phyloP scores from a whole-genome alignment of 2,888 invertebrate genomes.

The Ornithoptera priamus region DNA sequence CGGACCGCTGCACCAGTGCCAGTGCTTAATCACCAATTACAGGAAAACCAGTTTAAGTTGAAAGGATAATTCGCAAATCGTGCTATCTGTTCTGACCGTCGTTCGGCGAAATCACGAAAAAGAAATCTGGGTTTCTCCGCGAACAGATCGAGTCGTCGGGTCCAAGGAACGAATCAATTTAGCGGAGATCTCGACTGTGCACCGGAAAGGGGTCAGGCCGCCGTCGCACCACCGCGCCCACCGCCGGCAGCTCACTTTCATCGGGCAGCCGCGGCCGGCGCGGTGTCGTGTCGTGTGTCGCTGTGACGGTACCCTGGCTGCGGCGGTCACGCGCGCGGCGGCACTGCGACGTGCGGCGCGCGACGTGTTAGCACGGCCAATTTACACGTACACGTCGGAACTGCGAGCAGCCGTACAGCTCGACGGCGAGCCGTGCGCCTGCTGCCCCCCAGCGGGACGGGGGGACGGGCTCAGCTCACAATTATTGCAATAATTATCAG shows the following conservation, averaged over 20 bases:
- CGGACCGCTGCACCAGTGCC: no score
- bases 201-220: conserved; percentile 29
- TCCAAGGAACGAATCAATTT: conserved; percentile 22
- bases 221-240: background rate
- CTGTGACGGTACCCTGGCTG: background rate
- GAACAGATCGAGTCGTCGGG: background rate
- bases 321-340: background rate
- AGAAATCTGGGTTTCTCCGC: conserved; percentile 12
- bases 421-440: no score
- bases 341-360: no score
- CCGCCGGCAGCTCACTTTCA: background rate
- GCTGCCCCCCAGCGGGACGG: background rate
- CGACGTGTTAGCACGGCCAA: background rate
- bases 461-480: conserved; percentile 9
- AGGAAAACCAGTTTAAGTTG: no score
- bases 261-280: background rate
- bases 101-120: background rate
- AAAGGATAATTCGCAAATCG: conserved; percentile 1
- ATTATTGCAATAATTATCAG: conserved; percentile 47
- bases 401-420: conserved; percentile 11
- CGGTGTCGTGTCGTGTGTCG: background rate
- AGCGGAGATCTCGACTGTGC: conserved; percentile 17
- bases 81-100: background rate
- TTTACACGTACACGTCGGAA: background rate
- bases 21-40: no score